These are phyloP conservation scores for Ciconia boyciana DNA, from an alignment of 2,113 vertebrate genomes.

Conservation along the genomic window DNA sequence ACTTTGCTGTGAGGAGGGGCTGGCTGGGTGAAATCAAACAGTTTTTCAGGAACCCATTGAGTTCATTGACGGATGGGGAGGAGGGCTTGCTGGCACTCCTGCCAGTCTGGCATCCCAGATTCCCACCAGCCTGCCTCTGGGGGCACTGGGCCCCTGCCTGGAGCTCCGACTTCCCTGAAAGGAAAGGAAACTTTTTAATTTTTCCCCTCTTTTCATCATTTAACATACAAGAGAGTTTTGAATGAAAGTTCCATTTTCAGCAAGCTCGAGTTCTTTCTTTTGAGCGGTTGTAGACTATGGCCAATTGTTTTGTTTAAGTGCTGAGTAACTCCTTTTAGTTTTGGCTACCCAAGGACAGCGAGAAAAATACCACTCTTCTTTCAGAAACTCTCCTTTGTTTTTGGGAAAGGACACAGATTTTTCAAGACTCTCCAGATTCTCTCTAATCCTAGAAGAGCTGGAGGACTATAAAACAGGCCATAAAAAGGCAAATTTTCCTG, in stretches of 20 bases:
- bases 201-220: neutral
- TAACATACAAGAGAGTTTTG: neutral
- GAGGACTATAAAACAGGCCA: neutral
- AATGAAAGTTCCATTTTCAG: neutral
- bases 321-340: conserved; percentile 39
- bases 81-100: neutral
- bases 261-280: neutral
- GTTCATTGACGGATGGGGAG: neutral
- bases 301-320: neutral
- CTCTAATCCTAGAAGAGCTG: neutral
- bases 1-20: neutral
- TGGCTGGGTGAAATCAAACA: neutral
- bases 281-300: neutral
- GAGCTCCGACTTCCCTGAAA: neutral
- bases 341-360: neutral
- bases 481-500: neutral
- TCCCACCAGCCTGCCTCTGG: neutral
- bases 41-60: neutral
- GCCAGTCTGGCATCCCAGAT: neutral
- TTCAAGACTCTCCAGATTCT: neutral
- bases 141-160: neutral
- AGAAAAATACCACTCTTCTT: neutral
- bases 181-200: neutral
- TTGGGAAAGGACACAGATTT: neutral
- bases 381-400: neutral